Evolutionary conservation across 2,797 vertebrate species (phyloP).

Genomic region (Chanos chanos): DNA sequence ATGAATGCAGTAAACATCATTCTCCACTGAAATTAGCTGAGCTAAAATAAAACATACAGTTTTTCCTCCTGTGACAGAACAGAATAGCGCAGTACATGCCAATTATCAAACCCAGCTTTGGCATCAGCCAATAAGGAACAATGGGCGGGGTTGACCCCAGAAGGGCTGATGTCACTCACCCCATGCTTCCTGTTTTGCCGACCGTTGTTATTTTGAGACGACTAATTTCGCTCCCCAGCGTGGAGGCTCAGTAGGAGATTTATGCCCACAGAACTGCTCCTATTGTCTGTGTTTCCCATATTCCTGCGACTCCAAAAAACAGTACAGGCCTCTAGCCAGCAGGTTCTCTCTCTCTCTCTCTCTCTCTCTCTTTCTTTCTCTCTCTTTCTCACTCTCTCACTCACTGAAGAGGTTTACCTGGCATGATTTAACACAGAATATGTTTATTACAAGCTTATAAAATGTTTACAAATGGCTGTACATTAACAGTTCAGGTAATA

Average conservation of each 20-base stretch:
- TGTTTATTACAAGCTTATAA: no score
- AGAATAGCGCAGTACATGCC: slow-evolving; percentile 13
- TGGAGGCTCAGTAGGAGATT: background rate
- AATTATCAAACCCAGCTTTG: slow-evolving; percentile 14
- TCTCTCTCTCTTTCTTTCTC: no score
- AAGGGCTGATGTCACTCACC: slow-evolving; percentile 32
- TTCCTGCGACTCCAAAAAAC: background rate
- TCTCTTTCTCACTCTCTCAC: no score
- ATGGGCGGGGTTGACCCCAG: background rate
- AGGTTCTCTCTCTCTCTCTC: no score
- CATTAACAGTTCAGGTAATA: no score
- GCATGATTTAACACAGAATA: no score
- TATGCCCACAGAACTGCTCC: slow-evolving; percentile 16
- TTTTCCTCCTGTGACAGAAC: slow-evolving; percentile 22
- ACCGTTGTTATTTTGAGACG: slow-evolving; percentile 41
- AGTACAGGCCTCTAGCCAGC: no score
- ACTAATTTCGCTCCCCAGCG: slow-evolving; percentile 7
- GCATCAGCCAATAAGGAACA: background rate
- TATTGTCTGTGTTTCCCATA: slow-evolving; percentile 34
- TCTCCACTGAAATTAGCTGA: slow-evolving; percentile 26
- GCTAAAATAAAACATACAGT: slow-evolving; percentile 9
- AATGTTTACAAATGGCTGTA: no score
- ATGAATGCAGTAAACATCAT: slow-evolving; percentile 23
- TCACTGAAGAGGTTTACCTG: no score
- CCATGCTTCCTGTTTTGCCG: slow-evolving; percentile 41